Conservation (phyloP, 2,888 invertebrate species). For the Leptarthrus brevirostris region DNA sequence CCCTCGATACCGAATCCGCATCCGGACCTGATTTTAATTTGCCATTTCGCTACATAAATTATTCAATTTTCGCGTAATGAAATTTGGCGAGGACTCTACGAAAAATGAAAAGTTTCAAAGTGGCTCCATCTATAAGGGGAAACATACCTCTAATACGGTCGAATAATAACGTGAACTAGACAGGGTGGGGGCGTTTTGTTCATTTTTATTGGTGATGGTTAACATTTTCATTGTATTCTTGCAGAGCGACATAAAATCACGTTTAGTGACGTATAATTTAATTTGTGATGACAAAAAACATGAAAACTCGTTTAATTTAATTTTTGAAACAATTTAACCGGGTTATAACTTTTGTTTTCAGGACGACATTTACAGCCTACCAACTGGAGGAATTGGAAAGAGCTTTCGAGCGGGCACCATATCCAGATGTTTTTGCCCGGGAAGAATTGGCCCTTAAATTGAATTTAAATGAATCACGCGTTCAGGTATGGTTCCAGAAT, state of each 20-base stretch:
- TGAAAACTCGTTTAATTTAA: constrained; percentile 31
- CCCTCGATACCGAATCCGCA: not conserved
- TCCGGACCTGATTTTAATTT: constrained; percentile 47
- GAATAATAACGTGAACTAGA: not conserved
- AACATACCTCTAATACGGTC: not conserved
- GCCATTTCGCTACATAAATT: constrained; percentile 50
- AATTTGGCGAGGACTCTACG: constrained; percentile 46
- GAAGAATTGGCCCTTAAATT: constrained; percentile 93
- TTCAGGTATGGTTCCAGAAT: constrained; percentile 74
- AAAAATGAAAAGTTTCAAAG: constrained; percentile 34
- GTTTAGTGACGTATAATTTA: constrained; percentile 36
- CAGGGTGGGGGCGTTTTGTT: not conserved
- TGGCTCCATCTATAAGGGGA: not conserved
- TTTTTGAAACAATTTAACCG: constrained; percentile 2
- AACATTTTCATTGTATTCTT: not conserved
- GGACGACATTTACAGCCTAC: constrained; percentile 95
- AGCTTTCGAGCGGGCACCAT: constrained; percentile 94
- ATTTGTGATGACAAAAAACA: constrained; percentile 21
- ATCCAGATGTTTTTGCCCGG: constrained; percentile 95
- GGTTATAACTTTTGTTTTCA: constrained; percentile 67
- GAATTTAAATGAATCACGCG: constrained; percentile 84
- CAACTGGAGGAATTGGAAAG: constrained; percentile 93
- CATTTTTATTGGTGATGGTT: not conserved
- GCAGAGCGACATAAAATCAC: constrained; percentile 20
- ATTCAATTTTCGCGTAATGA: constrained; percentile 51